phyloP scores from a whole-genome alignment of 2,797 vertebrate genomes.

The Heliangelus exortis region DNA sequence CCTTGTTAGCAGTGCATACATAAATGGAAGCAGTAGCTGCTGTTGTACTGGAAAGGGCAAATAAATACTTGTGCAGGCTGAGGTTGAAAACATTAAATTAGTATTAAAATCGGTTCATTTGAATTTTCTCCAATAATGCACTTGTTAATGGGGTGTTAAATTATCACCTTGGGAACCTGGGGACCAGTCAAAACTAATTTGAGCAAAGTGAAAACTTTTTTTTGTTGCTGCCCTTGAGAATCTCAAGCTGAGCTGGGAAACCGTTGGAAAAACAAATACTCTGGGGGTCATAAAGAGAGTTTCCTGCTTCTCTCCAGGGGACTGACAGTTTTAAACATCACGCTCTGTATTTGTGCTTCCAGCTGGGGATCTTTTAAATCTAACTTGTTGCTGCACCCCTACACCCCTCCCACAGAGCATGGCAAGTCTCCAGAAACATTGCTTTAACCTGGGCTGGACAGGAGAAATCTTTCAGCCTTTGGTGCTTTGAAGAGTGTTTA shows the following conservation, averaged over 20 bases:
- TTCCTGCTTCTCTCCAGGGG: slow-evolving; percentile 62
- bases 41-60: neutral
- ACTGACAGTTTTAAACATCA: slow-evolving; percentile 63
- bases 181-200: slow-evolving; percentile 72
- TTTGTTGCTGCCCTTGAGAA: slow-evolving; percentile 50
- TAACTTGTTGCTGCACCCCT: slow-evolving; percentile 18
- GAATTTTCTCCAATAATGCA: slow-evolving; percentile 70
- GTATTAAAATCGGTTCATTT: slow-evolving; percentile 63
- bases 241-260: slow-evolving; percentile 60
- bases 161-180: slow-evolving; percentile 68
- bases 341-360: slow-evolving; percentile 58
- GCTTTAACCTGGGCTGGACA: slow-evolving; percentile 17
- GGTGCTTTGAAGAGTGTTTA: slow-evolving; percentile 44
- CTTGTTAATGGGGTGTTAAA: slow-evolving; percentile 77
- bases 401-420: slow-evolving; percentile 1
- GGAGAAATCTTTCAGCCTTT: slow-evolving; percentile 4
- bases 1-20: neutral
- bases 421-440: slow-evolving; percentile 42
- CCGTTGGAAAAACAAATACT: slow-evolving; percentile 71
- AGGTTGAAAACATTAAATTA: slow-evolving; percentile 66
- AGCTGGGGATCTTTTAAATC: slow-evolving; percentile 62
- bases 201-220: slow-evolving; percentile 48
- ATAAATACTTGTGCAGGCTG: slow-evolving; percentile 15
- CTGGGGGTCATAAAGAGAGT: slow-evolving; percentile 61
- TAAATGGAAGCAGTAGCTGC: neutral